Evolutionary conservation across 2,797 vertebrate genomes (phyloP).

Genomic region (Luscinia luscinia): DNA sequence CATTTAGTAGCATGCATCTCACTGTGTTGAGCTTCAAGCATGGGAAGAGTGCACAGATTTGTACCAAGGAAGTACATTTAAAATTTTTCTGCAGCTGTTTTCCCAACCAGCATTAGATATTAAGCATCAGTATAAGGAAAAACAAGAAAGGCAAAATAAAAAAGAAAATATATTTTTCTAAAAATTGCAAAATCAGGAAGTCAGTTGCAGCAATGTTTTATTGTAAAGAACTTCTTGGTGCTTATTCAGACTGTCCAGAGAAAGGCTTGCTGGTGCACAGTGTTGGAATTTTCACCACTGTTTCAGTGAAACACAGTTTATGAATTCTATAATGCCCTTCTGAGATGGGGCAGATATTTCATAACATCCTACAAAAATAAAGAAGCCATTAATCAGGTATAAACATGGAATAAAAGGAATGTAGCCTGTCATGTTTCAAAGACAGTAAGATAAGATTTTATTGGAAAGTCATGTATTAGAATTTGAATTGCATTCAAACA

Average conservation of each 20-base stretch:
- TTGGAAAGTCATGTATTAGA: not conserved
- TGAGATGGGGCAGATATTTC: not conserved
- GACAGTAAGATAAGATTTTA: not conserved
- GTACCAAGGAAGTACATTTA: not conserved
- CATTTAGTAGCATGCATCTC: not conserved
- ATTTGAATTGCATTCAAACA: not conserved
- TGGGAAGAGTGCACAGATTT: not conserved
- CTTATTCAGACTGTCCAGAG: not conserved
- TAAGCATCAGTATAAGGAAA: not conserved
- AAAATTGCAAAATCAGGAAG: not conserved
- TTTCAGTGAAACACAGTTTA: not conserved
- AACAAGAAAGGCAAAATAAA: not conserved
- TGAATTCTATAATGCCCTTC: not conserved
- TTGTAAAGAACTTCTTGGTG: not conserved
- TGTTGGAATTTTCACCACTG: not conserved
- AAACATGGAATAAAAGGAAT: not conserved
- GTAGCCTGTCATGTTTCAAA: not conserved
- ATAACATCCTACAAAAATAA: not conserved
- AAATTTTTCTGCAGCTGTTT: not conserved
- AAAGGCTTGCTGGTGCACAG: not conserved
- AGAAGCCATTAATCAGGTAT: not conserved
- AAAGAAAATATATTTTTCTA: not conserved
- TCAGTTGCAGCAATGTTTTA: fast-evolving
- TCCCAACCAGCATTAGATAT: not conserved
- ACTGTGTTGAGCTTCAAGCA: not conserved